Evolutionary conservation across 2,797 vertebrate species (phyloP), one percentile per base, ranked within the genome.

Genomic region (Scolopax bukidnonensis): DNA sequence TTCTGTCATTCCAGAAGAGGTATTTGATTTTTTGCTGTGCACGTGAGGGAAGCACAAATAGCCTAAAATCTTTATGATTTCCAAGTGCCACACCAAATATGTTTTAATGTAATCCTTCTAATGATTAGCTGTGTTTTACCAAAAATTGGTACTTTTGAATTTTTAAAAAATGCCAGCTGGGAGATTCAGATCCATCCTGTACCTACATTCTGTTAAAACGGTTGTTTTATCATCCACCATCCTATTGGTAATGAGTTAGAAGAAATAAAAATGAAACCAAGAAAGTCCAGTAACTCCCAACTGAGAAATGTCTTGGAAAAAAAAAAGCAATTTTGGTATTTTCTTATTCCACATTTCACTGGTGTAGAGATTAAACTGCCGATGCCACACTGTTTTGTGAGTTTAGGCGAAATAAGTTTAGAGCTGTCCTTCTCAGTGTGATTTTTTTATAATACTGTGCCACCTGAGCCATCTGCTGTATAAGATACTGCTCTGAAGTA

Each of bases 401-500:
- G 74, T 1, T 96, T 89, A 64, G 3, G 7, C 40, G 53, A 41
- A 77, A 63, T 64, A 63, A 79, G 74, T 83, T 71, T 71, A 48
- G 51, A 78, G 57, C 73, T 80, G 71, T 71, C 56, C 89, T 93
- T 86, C 80, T 91, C 57, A 60, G 71, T 38, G 64, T 56, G 36
- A 20, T 41, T 70, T 91, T 92, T 85, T 94, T 94, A 80, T 87
- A 92, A 15, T 67, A 80, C 77, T 71, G 40, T 67, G 65, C 90
- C 88, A 86, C 81, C n/a, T 8, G 25, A 80, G 84, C 53, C 51
- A 78, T 80, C 91, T 93, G 88, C 68, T 57, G 9, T 43, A 32
- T 57, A 67, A 87, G 54, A 59, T 8, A 40, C 57, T 69, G 50
- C 82, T 64, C 38, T 8, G 68, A 70, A 92, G 71, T 87, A 75